A percentile compares a stretch with the other conserved stretches of the same genome.
Conservation (phyloP, 2,797 vertebrate species). For the Sebastolobus altivelis region DNA sequence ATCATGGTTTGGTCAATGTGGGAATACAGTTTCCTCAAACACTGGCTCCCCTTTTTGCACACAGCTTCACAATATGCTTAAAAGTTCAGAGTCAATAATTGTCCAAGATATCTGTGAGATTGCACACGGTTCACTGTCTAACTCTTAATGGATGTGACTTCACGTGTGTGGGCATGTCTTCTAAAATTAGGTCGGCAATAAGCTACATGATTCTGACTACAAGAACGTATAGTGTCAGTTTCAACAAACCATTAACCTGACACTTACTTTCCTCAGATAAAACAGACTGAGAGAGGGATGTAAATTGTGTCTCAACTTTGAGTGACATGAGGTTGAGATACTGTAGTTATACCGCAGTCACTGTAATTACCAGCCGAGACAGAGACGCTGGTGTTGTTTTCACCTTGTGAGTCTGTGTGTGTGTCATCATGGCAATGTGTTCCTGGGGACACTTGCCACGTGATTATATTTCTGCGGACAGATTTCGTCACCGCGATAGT, state of each 20-base stretch:
- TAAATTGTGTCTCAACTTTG: background rate
- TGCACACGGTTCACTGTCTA: background rate
- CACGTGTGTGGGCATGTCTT: background rate
- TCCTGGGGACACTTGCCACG: no score
- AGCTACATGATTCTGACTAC: conserved; percentile 8
- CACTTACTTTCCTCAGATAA: background rate
- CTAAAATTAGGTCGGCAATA: background rate
- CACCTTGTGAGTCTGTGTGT: background rate
- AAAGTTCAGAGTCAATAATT: background rate
- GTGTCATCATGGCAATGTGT: no score
- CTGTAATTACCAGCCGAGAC: conserved; percentile 40
- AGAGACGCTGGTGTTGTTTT: background rate
- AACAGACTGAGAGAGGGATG: background rate
- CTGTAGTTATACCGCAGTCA: background rate
- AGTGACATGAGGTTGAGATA: conserved; percentile 23
- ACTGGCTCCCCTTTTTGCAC: background rate
- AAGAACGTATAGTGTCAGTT: conserved; percentile 4
- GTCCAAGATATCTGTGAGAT: background rate
- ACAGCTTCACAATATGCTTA: background rate
- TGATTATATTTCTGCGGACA: no score
- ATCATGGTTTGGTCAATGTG: background rate
- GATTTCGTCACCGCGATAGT: no score
- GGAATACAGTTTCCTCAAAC: background rate
- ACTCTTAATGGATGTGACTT: background rate
- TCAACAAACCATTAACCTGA: conserved; percentile 23